Percentiles rank a stretch among this genome's conserved stretches.
Conservation (phyloP, 2,113 vertebrate genomes). For the Brachyistius frenatus region DNA sequence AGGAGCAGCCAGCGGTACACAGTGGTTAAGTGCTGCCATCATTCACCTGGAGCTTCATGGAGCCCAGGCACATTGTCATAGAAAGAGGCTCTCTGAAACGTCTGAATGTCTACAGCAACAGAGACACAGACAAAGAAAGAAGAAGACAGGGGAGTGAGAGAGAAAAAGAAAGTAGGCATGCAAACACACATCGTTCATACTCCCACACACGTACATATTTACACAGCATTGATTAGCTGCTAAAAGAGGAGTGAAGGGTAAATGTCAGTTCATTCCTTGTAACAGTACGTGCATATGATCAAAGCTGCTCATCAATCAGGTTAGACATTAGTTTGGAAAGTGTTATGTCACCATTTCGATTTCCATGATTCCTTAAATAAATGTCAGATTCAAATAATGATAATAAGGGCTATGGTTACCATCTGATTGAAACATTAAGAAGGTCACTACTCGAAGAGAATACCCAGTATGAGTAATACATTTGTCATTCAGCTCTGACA, state of each 20-base stretch:
- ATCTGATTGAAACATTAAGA: constrained; percentile 7
- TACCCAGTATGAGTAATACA: constrained; percentile 10
- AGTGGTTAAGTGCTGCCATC: constrained; percentile 56
- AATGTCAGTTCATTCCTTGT: constrained; percentile 28
- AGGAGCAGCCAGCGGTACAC: constrained; percentile 27
- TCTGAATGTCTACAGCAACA: constrained; percentile 97
- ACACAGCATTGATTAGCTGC: constrained; percentile 19
- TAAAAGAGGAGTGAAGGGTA: constrained; percentile 35
- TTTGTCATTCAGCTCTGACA: neutral
- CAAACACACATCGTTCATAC: constrained; percentile 9
- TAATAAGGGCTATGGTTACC: neutral
- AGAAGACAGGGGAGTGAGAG: constrained; percentile 73
- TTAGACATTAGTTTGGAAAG: constrained; percentile 14
- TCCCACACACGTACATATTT: neutral
- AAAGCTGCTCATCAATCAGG: constrained; percentile 30
- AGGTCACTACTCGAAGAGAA: neutral
- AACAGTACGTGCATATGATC: constrained; percentile 2
- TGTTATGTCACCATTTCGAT: neutral
- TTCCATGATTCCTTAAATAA: neutral
- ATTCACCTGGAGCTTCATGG: constrained; percentile 97
- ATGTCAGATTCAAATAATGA: constrained; percentile 8
- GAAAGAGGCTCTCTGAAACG: constrained; percentile 99
- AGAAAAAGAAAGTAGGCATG: constrained; percentile 66
- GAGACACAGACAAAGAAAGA: constrained; percentile 68
- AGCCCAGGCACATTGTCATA: constrained; percentile 99